Base-by-base conservation (phyloP, 92 coral and sea anemone genomes). In the Pocillopora grandis region DNA sequence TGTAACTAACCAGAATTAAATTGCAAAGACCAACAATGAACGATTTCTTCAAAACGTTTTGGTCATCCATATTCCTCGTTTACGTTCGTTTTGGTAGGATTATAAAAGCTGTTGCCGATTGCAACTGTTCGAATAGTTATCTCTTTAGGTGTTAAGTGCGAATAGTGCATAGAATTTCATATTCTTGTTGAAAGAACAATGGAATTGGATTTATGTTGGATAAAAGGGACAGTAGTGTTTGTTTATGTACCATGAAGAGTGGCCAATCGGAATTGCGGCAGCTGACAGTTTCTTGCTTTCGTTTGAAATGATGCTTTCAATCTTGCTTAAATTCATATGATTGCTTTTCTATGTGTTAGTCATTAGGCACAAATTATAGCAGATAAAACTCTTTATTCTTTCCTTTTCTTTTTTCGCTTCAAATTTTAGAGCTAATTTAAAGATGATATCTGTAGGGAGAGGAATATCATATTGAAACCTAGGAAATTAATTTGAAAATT, bases 51-150 rank as follows among this genome's bases (percentile, higher is more conserved):
- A 19, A 58, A 56, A 20, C 69, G 16, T 69, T 69, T 19, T 68
- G 23, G 36, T 19, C 27, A 12, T 58, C n/a, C 84, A 80, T 80
- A 12, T 56, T 16, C 75, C 57, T 33, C 33, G 31, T 56, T 27
- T 56, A 48, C 23, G 23, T 69, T 35, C 58, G 62, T 42, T 35
- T 49, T 11, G 65, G 48, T 33, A 35, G 19, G 57, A 31, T 62
- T 1, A 75, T 5, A 57, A 11, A 11, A 68, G 33, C 23, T 18
- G 17, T 33, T 69, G 5, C 21, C 35, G 5, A 58, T 18, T 19
- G 35, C 76, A 68, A 70, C 76, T 80, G 84, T 69, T 73, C 5
- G 31, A 80, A 80, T 69, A n/a, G 57, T 80, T 69, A 57, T 57
- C 66, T 27, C 55, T 2, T 27, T 55, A 80, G 58, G 66, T 58